A percentile compares a stretch with the other conserved stretches of the same genome.
Evolutionary conservation across 2,888 invertebrate genomes (phyloP).

Genomic region (Ptychoptera albimana): DNA sequence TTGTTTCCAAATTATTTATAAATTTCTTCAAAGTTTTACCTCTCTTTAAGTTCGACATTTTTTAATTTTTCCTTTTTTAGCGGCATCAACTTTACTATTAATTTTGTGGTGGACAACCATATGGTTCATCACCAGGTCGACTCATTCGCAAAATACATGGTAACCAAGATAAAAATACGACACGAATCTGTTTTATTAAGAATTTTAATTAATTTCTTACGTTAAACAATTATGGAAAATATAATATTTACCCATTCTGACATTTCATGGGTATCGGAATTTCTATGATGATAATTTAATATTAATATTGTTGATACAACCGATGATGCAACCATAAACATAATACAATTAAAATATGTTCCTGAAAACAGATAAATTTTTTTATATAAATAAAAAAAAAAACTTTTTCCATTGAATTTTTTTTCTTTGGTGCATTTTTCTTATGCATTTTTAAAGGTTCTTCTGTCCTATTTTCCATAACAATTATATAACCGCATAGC

Average conservation of each 20-base stretch:
- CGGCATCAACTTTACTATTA: too few relatives aligned
- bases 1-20: not conserved
- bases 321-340: slow-evolving; percentile 98
- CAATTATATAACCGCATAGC: too few relatives aligned
- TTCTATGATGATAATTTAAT: slow-evolving; percentile 94
- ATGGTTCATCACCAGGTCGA: slow-evolving; percentile 44
- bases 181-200: slow-evolving; percentile 65
- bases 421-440: too few relatives aligned
- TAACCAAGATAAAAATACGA: slow-evolving; percentile 92
- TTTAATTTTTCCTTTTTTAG: slow-evolving; percentile 39
- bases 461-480: too few relatives aligned
- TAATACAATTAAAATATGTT: slow-evolving; percentile 98
- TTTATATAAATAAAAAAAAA: too few relatives aligned
- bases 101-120: slow-evolving; percentile 32
- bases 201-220: too few relatives aligned
- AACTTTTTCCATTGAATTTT: too few relatives aligned
- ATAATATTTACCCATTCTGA: slow-evolving; percentile 68
- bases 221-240: too few relatives aligned
- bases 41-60: slow-evolving; percentile 75
- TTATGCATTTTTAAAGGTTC: too few relatives aligned
- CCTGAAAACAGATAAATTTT: slow-evolving; percentile 55
- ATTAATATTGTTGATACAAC: slow-evolving; percentile 96
- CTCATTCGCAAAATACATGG: slow-evolving; percentile 95
- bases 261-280: slow-evolving; percentile 94
- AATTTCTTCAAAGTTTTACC: slow-evolving; percentile 28